Conservation (phyloP, 2,888 invertebrate genomes). For the Limnephilus rhombicus region DNA sequence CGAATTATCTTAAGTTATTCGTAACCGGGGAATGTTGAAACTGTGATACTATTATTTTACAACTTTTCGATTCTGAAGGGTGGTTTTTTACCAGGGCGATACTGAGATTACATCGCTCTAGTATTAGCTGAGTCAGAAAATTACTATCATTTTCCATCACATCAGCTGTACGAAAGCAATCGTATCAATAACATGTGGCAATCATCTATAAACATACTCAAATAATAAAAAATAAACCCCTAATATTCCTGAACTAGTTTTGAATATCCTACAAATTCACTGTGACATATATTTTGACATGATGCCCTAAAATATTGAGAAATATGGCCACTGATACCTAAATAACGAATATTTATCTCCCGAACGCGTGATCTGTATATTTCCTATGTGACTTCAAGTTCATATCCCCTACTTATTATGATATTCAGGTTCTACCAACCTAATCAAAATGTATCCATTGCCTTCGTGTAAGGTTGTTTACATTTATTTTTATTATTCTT, state of each 20-base stretch:
- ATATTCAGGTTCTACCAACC: background rate
- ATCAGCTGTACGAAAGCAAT: background rate
- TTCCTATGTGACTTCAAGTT: background rate
- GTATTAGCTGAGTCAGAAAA: background rate
- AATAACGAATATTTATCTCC: background rate
- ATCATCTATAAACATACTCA: background rate
- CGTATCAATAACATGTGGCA: background rate
- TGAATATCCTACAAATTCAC: background rate
- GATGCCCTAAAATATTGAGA: background rate
- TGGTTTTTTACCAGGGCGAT: too few species aligned
- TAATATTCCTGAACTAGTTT: background rate
- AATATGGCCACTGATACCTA: background rate
- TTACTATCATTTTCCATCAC: background rate
- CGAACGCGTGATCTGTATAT: background rate
- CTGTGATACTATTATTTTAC: too few species aligned
- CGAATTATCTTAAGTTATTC: too few species aligned
- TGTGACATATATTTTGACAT: background rate
- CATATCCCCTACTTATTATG: background rate
- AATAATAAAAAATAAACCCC: background rate
- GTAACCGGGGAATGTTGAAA: too few species aligned
- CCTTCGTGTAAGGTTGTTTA: background rate
- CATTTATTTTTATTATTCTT: background rate
- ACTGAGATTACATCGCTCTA: too few species aligned
- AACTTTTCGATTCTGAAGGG: too few species aligned
- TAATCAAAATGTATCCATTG: background rate